Conservation (phyloP, 2,888 invertebrate genomes). For the Zonitis immaculata region DNA sequence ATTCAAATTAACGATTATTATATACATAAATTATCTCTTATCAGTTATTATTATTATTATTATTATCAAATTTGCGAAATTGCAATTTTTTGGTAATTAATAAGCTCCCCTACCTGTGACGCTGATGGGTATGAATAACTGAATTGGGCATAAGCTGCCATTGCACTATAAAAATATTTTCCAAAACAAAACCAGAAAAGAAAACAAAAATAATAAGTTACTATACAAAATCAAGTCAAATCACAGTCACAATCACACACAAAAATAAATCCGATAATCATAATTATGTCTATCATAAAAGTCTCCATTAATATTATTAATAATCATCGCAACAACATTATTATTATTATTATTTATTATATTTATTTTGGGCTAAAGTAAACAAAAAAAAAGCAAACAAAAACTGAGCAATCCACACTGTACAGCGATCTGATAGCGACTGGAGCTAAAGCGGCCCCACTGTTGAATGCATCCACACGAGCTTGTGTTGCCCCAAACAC, state of each 20-base stretch:
- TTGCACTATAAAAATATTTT: constrained; percentile 33
- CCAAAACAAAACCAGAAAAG: constrained; percentile 11
- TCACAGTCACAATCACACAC: constrained; percentile 35
- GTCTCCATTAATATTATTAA: constrained; percentile 15
- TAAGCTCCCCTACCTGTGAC: constrained; percentile 85
- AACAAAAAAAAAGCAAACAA: constrained; percentile 33
- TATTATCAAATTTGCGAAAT: too few species aligned
- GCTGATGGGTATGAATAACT: constrained; percentile 90
- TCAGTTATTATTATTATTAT: too few species aligned
- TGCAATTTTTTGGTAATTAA: too few species aligned
- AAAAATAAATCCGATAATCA: constrained; percentile 32
- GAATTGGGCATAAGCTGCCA: constrained; percentile 87
- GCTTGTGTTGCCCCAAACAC: constrained; percentile 35
- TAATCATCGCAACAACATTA: constrained; percentile 34
- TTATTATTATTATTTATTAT: too few species aligned
- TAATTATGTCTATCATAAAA: constrained; percentile 21
- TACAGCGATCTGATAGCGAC: constrained; percentile 47
- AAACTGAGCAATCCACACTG: constrained; percentile 38
- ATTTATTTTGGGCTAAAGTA: too few species aligned
- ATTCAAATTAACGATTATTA: too few species aligned
- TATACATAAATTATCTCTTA: too few species aligned
- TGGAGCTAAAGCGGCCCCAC: constrained; percentile 40
- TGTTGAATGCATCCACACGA: constrained; percentile 41
- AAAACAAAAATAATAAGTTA: constrained; percentile 7
- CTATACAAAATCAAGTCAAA: constrained; percentile 10